Conservation (phyloP, 2,113 vertebrate genomes). For the Egretta garzetta region DNA sequence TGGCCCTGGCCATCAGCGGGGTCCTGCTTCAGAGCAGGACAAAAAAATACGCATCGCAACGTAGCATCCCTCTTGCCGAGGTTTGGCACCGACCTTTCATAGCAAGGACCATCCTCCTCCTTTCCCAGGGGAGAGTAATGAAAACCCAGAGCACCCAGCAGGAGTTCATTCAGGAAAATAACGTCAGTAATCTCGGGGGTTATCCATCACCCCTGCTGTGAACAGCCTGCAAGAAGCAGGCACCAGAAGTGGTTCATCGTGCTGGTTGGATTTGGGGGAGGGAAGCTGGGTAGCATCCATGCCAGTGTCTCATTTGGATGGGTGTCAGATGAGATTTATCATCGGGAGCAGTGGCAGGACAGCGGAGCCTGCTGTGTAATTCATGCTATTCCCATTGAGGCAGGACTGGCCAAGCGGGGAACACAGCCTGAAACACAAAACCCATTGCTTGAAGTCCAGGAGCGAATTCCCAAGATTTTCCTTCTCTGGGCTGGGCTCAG, state of each 20-base stretch:
- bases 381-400: background rate
- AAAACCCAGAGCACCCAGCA: background rate
- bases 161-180: background rate
- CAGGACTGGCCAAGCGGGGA: background rate
- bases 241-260: background rate
- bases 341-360: background rate
- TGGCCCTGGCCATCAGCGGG: background rate
- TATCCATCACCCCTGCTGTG: background rate
- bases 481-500: background rate
- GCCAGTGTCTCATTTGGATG: background rate
- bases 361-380: background rate
- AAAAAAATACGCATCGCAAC: rapidly evolving
- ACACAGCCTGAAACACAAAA: background rate
- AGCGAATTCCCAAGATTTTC: background rate
- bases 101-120: background rate
- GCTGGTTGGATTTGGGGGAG: background rate
- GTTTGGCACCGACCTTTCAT: background rate
- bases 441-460: rapidly evolving
- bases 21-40: background rate
- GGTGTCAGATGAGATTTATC: background rate
- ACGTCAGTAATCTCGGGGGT: background rate
- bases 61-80: background rate
- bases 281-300: background rate
- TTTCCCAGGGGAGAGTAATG: background rate
- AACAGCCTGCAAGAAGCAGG: background rate